A percentile compares a stretch with the other conserved stretches of the same genome.
Conservation (phyloP, 2,113 vertebrate genomes). For the Lonchura striata region DNA sequence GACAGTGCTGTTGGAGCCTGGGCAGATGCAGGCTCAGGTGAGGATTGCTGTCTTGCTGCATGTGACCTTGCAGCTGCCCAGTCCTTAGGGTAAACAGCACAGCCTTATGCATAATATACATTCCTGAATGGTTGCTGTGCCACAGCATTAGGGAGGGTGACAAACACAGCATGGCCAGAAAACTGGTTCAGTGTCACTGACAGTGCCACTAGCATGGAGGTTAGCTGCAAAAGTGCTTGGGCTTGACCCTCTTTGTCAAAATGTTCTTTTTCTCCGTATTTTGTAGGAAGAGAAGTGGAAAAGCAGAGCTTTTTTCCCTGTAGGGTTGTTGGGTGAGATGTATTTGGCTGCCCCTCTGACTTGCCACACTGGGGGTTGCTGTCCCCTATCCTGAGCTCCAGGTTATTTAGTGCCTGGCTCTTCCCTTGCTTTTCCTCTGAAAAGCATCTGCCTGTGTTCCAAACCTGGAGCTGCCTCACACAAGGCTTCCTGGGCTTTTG, state of each 20-base stretch:
- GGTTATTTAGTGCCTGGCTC: background rate
- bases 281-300: background rate
- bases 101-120: too few relatives aligned
- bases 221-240: background rate
- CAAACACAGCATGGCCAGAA: background rate
- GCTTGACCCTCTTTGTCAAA: background rate
- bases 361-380: background rate
- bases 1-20: background rate
- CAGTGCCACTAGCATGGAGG: rapidly evolving
- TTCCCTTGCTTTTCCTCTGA: background rate
- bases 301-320: background rate
- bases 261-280: background rate
- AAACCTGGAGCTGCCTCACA: background rate
- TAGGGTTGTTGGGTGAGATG: background rate
- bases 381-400: background rate
- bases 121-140: background rate
- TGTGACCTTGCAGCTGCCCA: background rate
- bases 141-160: background rate
- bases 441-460: background rate
- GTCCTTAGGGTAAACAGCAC: background rate
- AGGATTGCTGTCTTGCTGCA: background rate
- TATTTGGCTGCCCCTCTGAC: background rate
- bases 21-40: background rate
- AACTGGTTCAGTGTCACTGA: background rate
- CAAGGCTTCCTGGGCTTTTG: background rate